A percentile compares a stretch with the other conserved stretches of the same genome.
These are phyloP conservation scores for Elysia crispata DNA, from an alignment of 2,888 invertebrate species.

Conservation along the genomic window DNA sequence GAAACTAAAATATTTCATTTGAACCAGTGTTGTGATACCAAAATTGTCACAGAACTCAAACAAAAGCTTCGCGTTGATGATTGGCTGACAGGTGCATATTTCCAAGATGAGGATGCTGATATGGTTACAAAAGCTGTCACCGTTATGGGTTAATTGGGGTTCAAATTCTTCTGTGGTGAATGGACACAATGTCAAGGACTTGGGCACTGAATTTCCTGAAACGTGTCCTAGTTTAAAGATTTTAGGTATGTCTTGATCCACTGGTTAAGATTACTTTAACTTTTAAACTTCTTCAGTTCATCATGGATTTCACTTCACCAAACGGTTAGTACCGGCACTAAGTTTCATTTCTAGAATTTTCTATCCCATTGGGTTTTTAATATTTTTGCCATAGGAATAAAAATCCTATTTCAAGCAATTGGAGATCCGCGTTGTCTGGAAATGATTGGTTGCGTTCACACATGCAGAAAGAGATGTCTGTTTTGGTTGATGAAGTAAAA, in stretches of 20 bases:
- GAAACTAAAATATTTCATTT: constrained; percentile 37
- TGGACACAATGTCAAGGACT: neutral
- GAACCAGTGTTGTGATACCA: neutral
- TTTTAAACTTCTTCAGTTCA: constrained; percentile 26
- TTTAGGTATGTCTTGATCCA: constrained; percentile 49
- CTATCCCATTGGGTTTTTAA: constrained; percentile 56
- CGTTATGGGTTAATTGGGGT: constrained; percentile 53
- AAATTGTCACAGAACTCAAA: constrained; percentile 45
- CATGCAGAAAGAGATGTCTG: constrained; percentile 1
- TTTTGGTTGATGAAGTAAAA: constrained; percentile 25
- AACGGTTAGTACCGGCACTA: constrained; percentile 51
- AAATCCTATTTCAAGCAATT: constrained; percentile 62
- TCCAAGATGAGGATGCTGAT: constrained; percentile 14
- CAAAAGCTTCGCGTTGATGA: constrained; percentile 61
- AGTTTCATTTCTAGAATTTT: constrained; percentile 52
- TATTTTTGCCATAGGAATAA: constrained; percentile 51
- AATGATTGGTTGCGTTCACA: constrained; percentile 51
- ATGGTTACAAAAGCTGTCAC: neutral
- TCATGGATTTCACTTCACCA: constrained; percentile 42
- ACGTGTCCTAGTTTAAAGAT: constrained; percentile 11
- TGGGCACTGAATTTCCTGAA: neutral
- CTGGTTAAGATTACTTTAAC: constrained; percentile 44
- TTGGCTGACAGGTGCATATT: constrained; percentile 51
- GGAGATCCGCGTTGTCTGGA: constrained; percentile 57
- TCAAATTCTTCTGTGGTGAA: constrained; percentile 43